phyloP scores from a whole-genome alignment of 2,797 vertebrate species.

The Carcharodon carcharias region DNA sequence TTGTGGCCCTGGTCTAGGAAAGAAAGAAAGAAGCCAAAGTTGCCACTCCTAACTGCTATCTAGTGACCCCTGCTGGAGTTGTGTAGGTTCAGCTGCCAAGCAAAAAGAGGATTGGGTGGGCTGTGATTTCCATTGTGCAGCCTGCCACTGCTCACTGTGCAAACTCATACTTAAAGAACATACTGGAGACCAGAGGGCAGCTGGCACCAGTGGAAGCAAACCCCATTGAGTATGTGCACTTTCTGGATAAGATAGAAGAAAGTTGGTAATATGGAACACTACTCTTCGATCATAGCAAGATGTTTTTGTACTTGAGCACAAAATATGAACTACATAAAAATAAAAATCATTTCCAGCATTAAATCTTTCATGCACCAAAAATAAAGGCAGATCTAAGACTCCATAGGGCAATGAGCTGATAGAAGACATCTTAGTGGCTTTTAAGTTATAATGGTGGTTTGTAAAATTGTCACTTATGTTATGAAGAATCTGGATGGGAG shows the following conservation, averaged over 20 bases:
- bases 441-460: conserved; percentile 47
- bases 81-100: background rate
- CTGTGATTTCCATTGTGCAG: background rate
- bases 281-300: too few relatives aligned
- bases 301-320: background rate
- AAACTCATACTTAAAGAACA: background rate
- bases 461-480: conserved; percentile 52
- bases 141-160: background rate
- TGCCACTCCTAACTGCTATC: background rate
- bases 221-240: background rate
- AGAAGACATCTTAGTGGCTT: background rate
- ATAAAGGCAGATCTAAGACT: conserved; percentile 52
- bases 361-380: conserved; percentile 48
- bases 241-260: background rate
- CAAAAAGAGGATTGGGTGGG: background rate
- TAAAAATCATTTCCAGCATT: background rate
- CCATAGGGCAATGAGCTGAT: conserved; percentile 49
- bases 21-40: background rate
- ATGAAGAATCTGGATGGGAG: conserved; percentile 35
- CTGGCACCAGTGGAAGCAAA: background rate
- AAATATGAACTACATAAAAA: background rate
- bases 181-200: background rate
- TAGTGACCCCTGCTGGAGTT: background rate
- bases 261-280: background rate
- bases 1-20: background rate